phyloP scores from a whole-genome alignment of 37 sponge, comb jelly and placozoan genomes.

The Chondrosia reniformis region DNA sequence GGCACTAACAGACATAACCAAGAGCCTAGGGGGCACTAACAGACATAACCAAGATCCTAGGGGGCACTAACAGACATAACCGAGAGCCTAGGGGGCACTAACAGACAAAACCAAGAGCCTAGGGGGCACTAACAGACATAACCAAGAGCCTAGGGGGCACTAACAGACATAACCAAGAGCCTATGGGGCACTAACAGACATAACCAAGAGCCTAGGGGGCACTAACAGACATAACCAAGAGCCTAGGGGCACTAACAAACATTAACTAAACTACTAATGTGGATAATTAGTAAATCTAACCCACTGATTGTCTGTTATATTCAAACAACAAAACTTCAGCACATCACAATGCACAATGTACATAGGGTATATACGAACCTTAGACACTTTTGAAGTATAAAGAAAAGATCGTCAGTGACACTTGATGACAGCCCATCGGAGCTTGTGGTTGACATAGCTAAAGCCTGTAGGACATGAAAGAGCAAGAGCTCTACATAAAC shows the following conservation, averaged over 20 bases:
- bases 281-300: neutral
- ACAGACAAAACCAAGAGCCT: too few relatives aligned
- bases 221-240: neutral
- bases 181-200: too few relatives aligned
- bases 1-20: too few relatives aligned
- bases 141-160: too few relatives aligned
- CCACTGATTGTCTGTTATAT: conserved; percentile 19
- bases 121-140: too few relatives aligned
- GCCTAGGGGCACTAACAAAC: neutral
- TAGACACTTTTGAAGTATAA: conserved; percentile 75
- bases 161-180: too few relatives aligned
- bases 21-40: too few relatives aligned
- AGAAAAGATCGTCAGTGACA: conserved; percentile 87
- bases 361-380: conserved; percentile 30
- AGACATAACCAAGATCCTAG: too few relatives aligned
- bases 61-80: too few relatives aligned
- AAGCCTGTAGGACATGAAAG: conserved; percentile 35
- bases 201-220: too few relatives aligned
- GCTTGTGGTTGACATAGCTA: conserved; percentile 40
- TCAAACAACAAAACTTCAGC: too few relatives aligned
- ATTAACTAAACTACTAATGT: neutral
- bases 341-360: conserved; percentile 12
- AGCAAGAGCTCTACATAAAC: neutral
- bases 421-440: conserved; percentile 58
- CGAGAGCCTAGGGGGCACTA: too few relatives aligned